phyloP scores from a whole-genome alignment of 1,140 invertebrate genomes.

The Zaprionus nigranus region DNA sequence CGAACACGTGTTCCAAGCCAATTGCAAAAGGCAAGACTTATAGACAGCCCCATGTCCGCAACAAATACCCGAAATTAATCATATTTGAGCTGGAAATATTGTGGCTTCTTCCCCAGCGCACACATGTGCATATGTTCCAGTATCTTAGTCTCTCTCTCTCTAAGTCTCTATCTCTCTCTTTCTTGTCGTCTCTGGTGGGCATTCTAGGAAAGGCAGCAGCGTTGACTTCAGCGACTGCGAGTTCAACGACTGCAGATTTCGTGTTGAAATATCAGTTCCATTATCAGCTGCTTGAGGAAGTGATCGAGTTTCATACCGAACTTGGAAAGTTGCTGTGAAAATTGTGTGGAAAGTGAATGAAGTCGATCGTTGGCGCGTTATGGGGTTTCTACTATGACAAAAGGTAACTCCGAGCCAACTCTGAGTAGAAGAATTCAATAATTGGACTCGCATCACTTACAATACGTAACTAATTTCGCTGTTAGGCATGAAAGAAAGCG shows the following conservation, averaged over 20 bases:
- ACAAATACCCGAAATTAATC: conserved; percentile 73
- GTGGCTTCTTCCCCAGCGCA: conserved; percentile 28
- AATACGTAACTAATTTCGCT: conserved; percentile 16
- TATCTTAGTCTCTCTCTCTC: conserved; percentile 6
- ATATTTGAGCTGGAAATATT: conserved; percentile 72
- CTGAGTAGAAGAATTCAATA: conserved; percentile 26
- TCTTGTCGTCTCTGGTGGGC: conserved; percentile 40
- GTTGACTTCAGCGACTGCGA: conserved; percentile 21
- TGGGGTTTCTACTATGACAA: conserved; percentile 3
- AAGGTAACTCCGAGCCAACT: conserved; percentile 17
- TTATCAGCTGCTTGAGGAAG: conserved; percentile 47
- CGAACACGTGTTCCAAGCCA: conserved; percentile 73
- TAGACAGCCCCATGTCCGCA: conserved; percentile 50
- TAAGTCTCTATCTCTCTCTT: background rate
- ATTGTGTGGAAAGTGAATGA: conserved; percentile 16
- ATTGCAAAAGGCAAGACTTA: conserved; percentile 72
- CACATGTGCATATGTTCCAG: conserved; percentile 22
- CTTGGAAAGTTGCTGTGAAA: conserved; percentile 18
- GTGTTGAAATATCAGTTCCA: conserved; percentile 49
- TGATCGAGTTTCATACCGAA: conserved; percentile 46
- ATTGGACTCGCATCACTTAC: conserved; percentile 10
- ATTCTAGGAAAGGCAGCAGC: conserved; percentile 42
- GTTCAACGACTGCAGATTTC: conserved; percentile 40
- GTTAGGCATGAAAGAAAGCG: background rate
- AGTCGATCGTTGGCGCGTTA: conserved; percentile 2